Conservation (phyloP, 2,113 vertebrate species). For the Etheostoma cragini region DNA sequence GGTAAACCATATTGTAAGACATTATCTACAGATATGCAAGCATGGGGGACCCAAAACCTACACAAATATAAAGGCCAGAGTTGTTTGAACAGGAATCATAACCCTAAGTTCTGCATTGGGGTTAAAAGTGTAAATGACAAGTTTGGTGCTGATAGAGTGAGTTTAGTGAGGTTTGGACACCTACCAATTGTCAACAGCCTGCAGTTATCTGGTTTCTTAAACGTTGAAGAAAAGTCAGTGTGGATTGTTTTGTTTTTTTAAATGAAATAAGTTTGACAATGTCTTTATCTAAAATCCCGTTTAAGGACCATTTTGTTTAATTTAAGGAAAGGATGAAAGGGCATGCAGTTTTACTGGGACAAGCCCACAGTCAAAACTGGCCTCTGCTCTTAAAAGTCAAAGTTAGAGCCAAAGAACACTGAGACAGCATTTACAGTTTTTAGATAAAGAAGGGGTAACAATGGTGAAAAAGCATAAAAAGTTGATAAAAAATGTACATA, state of each 20-base stretch:
- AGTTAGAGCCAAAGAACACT: conserved; percentile 27
- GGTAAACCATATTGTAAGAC: neutral
- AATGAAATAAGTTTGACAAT: too few relatives aligned
- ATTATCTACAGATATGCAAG: neutral
- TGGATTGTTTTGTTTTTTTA: too few relatives aligned
- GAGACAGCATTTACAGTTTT: conserved; percentile 12
- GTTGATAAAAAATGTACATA: too few relatives aligned
- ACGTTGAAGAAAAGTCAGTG: neutral
- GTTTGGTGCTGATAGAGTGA: neutral
- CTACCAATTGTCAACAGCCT: neutral
- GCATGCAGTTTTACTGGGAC: conserved; percentile 62
- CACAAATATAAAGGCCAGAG: neutral
- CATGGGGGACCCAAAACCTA: neutral
- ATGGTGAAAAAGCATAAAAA: neutral
- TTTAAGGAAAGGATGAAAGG: conserved; percentile 61
- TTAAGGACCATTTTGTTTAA: conserved; percentile 63
- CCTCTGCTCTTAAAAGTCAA: conserved; percentile 37
- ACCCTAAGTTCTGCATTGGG: neutral
- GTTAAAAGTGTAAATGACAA: neutral
- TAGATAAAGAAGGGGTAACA: conserved; percentile 26
- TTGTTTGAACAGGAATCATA: neutral
- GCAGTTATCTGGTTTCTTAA: neutral
- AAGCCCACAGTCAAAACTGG: conserved; percentile 60
- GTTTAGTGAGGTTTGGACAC: neutral
- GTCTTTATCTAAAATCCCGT: conserved; percentile 53